A percentile compares a stretch with the other conserved stretches of the same genome.
Evolutionary conservation across 2,888 invertebrate genomes (phyloP).

Genomic region (Sialis lutaria): DNA sequence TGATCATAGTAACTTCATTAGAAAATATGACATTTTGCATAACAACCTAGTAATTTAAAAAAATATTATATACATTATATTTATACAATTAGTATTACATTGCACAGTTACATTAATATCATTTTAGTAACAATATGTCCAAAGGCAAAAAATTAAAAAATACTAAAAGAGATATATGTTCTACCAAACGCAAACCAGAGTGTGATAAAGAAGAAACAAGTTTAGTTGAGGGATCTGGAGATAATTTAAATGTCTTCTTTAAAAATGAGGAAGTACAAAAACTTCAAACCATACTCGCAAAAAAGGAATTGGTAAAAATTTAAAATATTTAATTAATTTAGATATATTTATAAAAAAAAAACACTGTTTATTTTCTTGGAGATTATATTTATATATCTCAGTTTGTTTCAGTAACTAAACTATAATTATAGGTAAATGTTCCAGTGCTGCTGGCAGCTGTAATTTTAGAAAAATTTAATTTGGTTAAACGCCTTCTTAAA

Average conservation of each 20-base stretch:
- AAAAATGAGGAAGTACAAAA: constrained; percentile 17
- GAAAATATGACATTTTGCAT: no score
- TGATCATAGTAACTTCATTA: no score
- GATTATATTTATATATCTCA: background rate
- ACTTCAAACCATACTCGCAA: constrained; percentile 17
- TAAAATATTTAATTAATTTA: background rate
- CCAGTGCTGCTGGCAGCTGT: constrained; percentile 20
- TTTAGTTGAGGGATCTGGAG: background rate
- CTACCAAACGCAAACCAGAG: constrained; percentile 4
- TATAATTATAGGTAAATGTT: constrained; percentile 10
- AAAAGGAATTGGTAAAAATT: constrained; percentile 19
- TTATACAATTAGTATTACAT: no score
- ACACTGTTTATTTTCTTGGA: background rate
- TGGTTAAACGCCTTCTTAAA: constrained; percentile 18
- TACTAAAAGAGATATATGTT: constrained; percentile 5
- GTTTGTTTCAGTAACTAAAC: background rate
- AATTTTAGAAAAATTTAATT: constrained; percentile 20
- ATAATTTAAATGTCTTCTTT: constrained; percentile 15
- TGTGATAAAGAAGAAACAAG: constrained; percentile 3
- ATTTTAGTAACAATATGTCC: constrained; percentile 6
- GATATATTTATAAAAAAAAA: background rate
- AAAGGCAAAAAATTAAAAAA: constrained; percentile 7
- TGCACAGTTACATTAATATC: no score
- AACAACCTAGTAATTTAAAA: no score
- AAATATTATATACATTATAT: no score